Evolutionary conservation across 1,140 invertebrate genomes (phyloP).

Genomic region (Drosophila carrolli): DNA sequence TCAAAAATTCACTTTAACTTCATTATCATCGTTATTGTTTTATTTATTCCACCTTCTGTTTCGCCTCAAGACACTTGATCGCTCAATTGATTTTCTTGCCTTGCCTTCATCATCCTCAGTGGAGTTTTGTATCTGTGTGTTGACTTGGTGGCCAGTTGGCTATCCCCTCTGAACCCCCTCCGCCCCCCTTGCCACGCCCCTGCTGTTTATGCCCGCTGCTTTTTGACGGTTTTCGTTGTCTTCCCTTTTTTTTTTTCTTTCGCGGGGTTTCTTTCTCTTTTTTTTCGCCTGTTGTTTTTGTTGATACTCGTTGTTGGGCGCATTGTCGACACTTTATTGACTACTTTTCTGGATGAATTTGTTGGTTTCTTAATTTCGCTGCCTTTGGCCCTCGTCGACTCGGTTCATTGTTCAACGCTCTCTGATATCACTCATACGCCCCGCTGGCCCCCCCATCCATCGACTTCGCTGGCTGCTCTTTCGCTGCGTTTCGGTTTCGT

Average conservation of each 20-base stretch:
- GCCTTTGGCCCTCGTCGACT: constrained; percentile 40
- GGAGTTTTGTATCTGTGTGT: constrained; percentile 11
- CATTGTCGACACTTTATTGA: constrained; percentile 83
- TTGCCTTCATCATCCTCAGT: constrained; percentile 45
- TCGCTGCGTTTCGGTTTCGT: constrained; percentile 24
- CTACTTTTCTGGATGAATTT: constrained; percentile 83
- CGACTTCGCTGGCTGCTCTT: constrained; percentile 27
- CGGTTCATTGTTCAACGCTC: constrained; percentile 43
- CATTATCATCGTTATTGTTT: constrained; percentile 84
- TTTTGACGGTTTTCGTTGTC: constrained; percentile 72
- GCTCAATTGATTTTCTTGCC: constrained; percentile 82
- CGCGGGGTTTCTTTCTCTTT: background rate
- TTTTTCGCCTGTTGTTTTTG: constrained; percentile 42
- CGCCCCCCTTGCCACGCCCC: constrained; percentile 14
- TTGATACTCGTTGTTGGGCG: constrained; percentile 59
- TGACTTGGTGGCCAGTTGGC: constrained; percentile 45
- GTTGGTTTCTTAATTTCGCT: constrained; percentile 81
- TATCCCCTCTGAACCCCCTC: background rate
- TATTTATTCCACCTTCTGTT: constrained; percentile 84
- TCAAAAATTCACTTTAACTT: constrained; percentile 84
- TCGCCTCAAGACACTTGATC: constrained; percentile 84
- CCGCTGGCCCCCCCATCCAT: constrained; percentile 42
- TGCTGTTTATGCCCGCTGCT: constrained; percentile 71
- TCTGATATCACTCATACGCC: constrained; percentile 75
- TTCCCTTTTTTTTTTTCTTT: constrained; percentile 24